phyloP scores from a whole-genome alignment of 2,797 vertebrate species.

The Chelonia mydas region DNA sequence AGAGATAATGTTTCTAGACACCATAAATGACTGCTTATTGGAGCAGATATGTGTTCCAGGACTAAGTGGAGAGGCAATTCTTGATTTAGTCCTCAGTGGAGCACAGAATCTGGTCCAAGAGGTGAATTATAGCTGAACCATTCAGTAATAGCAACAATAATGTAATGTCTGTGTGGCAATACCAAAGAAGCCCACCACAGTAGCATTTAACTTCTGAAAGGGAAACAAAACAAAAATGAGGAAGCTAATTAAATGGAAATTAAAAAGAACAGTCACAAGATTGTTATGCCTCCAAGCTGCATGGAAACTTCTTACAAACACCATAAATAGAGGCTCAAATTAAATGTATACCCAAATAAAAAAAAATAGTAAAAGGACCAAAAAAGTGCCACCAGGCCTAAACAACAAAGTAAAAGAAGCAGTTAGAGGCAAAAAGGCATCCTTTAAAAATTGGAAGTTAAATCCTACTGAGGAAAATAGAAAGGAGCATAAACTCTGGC shows the following conservation, averaged over 20 bases:
- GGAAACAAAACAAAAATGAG: neutral
- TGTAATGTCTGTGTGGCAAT: neutral
- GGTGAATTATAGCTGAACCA: neutral
- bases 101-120: neutral
- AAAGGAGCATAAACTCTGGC: neutral
- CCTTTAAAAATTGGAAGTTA: neutral
- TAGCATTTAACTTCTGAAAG: neutral
- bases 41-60: neutral
- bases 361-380: neutral
- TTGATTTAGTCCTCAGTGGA: neutral
- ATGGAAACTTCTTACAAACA: neutral
- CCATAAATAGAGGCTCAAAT: neutral
- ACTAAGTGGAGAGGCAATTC: neutral
- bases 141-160: neutral
- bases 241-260: neutral
- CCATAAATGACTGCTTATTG: neutral
- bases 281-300: neutral
- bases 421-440: neutral
- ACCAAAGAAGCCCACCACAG: neutral
- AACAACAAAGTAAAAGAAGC: neutral
- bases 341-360: neutral
- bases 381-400: neutral
- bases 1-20: neutral
- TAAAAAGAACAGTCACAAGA: neutral
- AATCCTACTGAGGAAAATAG: neutral